Conservation (phyloP, 2,888 invertebrate species). For the Cephus sareptanus region DNA sequence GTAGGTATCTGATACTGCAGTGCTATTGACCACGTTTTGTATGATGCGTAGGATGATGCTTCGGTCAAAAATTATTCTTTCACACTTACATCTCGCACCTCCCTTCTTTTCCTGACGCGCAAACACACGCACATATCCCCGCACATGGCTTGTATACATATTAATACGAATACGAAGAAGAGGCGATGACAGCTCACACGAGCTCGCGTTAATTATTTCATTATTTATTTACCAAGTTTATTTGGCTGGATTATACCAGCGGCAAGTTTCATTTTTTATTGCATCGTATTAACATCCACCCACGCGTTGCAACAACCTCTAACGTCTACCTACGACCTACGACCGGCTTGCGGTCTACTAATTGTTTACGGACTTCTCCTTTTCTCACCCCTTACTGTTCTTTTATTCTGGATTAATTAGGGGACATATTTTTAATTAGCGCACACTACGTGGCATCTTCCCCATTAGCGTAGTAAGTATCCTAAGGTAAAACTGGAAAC, state of each 20-base stretch:
- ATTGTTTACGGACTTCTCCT: slow-evolving; percentile 47
- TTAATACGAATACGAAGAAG: background rate
- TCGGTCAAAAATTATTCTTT: background rate
- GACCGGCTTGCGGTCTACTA: slow-evolving; percentile 36
- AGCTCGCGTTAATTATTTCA: slow-evolving; percentile 52
- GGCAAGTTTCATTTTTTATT: slow-evolving; percentile 53
- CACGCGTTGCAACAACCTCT: background rate
- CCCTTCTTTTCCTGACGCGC: background rate
- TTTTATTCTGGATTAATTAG: slow-evolving; percentile 28
- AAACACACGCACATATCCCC: background rate
- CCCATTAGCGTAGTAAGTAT: background rate
- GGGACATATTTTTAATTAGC: slow-evolving; percentile 28
- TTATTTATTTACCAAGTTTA: slow-evolving; percentile 56
- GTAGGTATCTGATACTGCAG: background rate
- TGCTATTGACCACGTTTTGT: background rate
- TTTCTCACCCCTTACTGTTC: slow-evolving; percentile 7
- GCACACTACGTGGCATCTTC: background rate
- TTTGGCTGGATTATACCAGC: slow-evolving; percentile 44
- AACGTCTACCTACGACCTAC: slow-evolving; percentile 21
- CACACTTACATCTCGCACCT: background rate
- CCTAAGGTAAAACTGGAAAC: background rate
- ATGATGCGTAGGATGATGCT: background rate
- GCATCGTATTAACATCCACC: slow-evolving; percentile 37
- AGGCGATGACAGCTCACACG: background rate
- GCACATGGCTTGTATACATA: background rate